Conservation (phyloP, 1,140 invertebrate genomes). For the Ylistrum balloti region DNA sequence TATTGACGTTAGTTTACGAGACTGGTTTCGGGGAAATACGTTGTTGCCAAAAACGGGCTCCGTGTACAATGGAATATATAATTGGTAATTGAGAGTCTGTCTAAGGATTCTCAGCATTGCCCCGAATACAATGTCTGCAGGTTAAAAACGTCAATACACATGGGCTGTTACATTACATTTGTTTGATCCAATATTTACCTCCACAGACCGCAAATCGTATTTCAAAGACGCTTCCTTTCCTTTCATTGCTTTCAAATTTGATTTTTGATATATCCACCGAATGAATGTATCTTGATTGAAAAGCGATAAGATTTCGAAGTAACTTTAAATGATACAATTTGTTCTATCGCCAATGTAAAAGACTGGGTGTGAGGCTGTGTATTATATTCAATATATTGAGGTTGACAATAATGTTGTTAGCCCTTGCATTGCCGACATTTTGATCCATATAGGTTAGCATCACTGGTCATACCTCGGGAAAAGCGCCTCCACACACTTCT, state of each 20-base stretch:
- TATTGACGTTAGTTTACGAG: background rate
- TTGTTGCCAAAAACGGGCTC: background rate
- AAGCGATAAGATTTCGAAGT: conserved; percentile 23
- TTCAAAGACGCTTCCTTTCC: background rate
- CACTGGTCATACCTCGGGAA: background rate
- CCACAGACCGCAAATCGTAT: background rate
- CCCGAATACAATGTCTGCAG: background rate
- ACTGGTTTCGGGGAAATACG: background rate
- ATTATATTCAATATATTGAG: background rate
- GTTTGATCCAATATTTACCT: background rate
- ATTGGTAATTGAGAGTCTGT: conserved; percentile 28
- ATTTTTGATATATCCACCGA: conserved; percentile 12
- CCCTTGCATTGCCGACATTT: background rate
- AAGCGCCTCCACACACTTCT: no score
- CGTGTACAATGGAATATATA: conserved; percentile 22
- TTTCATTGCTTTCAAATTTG: conserved; percentile 9
- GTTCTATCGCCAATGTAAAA: background rate
- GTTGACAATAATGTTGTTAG: conserved; percentile 1
- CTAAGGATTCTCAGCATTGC: background rate
- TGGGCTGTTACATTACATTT: background rate
- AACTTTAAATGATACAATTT: background rate
- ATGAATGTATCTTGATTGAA: conserved; percentile 34
- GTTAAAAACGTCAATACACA: background rate
- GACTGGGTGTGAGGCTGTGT: background rate
- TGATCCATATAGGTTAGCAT: background rate